Evolutionary conservation across 92 coral and sea anemone species (phyloP).

Genomic region (Epizoanthus ramosus): DNA sequence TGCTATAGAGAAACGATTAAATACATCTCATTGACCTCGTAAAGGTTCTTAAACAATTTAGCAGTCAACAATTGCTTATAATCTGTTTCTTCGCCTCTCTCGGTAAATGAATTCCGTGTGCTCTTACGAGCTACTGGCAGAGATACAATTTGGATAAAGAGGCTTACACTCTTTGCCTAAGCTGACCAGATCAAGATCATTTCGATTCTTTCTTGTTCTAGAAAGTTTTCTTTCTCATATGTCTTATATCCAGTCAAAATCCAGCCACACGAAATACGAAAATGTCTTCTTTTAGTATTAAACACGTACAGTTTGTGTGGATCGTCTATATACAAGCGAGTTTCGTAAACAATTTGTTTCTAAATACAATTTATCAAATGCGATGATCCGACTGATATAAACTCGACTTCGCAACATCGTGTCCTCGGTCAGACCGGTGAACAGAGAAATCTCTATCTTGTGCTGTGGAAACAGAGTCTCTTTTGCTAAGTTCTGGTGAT

Average conservation of each 20-base stretch:
- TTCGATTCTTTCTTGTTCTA: not conserved
- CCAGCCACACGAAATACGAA: conserved; percentile 21
- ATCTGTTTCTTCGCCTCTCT: conserved; percentile 36
- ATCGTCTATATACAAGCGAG: conserved; percentile 24
- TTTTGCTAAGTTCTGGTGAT: conserved; percentile 43
- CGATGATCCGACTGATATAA: conserved; percentile 13
- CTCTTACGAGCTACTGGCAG: not conserved
- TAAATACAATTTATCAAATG: not conserved
- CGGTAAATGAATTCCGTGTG: not conserved
- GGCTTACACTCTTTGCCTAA: conserved; percentile 3
- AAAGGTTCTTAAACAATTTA: conserved; percentile 36
- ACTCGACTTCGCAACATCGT: conserved; percentile 23
- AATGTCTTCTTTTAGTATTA: conserved; percentile 17
- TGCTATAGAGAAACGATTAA: conserved; percentile 12
- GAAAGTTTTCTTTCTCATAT: not conserved
- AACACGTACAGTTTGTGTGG: conserved; percentile 31
- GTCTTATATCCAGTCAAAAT: not conserved
- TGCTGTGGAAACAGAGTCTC: conserved; percentile 27
- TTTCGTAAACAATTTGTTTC: not conserved
- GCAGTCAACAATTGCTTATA: conserved; percentile 33
- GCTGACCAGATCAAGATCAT: conserved; percentile 11
- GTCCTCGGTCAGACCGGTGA: conserved; percentile 3
- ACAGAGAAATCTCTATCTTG: not conserved
- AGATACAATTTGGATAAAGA: conserved; percentile 11
- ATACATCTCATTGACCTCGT: conserved; percentile 43